These are phyloP conservation scores for Linurgus olivaceus DNA, from an alignment of 2,797 vertebrate genomes.

Conservation along the genomic window DNA sequence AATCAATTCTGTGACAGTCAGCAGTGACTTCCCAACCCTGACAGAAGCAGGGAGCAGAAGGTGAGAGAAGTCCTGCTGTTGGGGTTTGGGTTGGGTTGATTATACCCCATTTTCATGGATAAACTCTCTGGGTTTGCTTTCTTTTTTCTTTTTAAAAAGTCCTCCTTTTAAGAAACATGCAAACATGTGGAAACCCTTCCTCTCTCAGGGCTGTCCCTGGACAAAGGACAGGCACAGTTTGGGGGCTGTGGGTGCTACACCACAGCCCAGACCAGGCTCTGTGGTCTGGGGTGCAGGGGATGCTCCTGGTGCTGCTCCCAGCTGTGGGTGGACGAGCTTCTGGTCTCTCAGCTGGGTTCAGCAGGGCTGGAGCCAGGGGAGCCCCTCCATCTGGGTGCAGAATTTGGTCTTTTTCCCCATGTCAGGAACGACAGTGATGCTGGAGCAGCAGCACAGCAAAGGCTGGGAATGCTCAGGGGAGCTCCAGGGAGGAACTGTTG, in stretches of 20 bases:
- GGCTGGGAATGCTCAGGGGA: conserved; percentile 46
- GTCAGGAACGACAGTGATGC: rapidly evolving
- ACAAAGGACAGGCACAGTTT: rapidly evolving
- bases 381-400: background rate
- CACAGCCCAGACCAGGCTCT: background rate
- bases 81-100: background rate
- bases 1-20: rapidly evolving
- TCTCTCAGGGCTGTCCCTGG: background rate
- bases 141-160: too few species aligned
- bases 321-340: background rate
- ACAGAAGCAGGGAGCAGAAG: background rate
- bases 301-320: background rate
- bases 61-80: background rate
- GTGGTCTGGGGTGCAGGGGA: background rate
- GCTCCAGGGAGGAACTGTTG: conserved; percentile 46
- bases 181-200: background rate
- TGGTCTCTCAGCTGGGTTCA: rapidly evolving
- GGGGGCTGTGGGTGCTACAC: rapidly evolving
- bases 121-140: background rate
- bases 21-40: background rate
- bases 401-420: background rate
- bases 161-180: rapidly evolving
- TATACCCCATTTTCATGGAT: background rate
- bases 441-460: background rate
- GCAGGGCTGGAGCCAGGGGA: background rate